Evolutionary conservation across 2,797 vertebrate genomes (phyloP).

Genomic region (Momotus momota): DNA sequence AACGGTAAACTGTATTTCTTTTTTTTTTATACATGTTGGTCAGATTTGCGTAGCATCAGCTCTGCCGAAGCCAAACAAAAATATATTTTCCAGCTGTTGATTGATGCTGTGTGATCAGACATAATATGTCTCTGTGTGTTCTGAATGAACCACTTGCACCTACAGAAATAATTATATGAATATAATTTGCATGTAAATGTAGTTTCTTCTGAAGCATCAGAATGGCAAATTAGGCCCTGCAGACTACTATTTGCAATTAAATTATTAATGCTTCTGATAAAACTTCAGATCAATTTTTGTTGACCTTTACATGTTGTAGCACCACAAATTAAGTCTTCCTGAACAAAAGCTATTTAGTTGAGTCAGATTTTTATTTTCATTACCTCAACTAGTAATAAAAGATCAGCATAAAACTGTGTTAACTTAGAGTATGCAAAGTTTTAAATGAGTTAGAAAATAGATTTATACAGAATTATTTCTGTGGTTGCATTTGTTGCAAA

Average conservation of each 20-base stretch:
- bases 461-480: background rate
- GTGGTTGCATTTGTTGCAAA: background rate
- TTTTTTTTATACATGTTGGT: conserved; percentile 5
- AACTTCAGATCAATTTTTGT: conserved; percentile 87
- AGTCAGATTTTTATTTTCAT: conserved; percentile 68
- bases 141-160: conserved; percentile 71
- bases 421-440: conserved; percentile 41
- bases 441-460: conserved; percentile 41
- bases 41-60: background rate
- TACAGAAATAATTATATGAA: conserved; percentile 86
- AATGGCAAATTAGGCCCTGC: conserved; percentile 86
- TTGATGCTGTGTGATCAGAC: conserved; percentile 59
- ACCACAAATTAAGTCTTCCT: conserved; percentile 75
- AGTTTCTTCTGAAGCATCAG: conserved; percentile 80
- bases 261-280: conserved; percentile 89
- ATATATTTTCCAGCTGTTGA: conserved; percentile 28
- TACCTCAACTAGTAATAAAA: conserved; percentile 40
- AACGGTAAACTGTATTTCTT: background rate
- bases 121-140: conserved; percentile 45
- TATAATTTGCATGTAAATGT: conserved; percentile 95
- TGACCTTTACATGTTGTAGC: conserved; percentile 82
- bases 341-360: conserved; percentile 68
- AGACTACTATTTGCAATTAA: conserved; percentile 90
- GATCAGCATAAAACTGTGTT: conserved; percentile 38
- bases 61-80: conserved; percentile 33